Base-by-base conservation (phyloP, 2,113 vertebrate genomes). In the Rallus limicola region DNA sequence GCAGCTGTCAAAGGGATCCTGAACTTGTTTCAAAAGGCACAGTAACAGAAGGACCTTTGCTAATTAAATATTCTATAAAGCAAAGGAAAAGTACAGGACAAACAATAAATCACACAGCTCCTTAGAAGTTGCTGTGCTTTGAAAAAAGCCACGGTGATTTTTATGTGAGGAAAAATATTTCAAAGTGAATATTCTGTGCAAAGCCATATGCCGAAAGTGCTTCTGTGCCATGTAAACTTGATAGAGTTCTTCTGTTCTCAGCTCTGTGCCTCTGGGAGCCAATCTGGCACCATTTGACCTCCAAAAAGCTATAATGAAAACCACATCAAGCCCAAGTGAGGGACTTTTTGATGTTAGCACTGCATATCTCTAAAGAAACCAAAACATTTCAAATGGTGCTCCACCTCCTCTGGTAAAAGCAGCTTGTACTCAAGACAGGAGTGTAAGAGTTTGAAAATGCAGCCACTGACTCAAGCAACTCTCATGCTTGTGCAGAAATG, bases 11-110 rank as follows among this genome's bases (percentile, higher is more conserved):
- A 55, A 92, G 52, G 76, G 80, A 96, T 93, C 65, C 93, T 84
- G 67, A 94, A 76, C 71, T 91, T 76, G 36, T 77, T 93, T 93
- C 88, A 94, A 88, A 97, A 95, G 83, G 44, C 11, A 4, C 52
- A 88, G 82, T 78, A 89, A 94, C 79, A 92, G 76, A 77, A 92
- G 70, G 84, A 80, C 67, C 64, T 93, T 71, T 59, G 63, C 92
- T 97, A 96, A 96, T 94, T 90, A 97, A 95, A 95, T 88, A 76
- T 90, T 97, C 68, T 82, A 52, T 84, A 92, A 92, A 91, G 94
- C 72, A 94, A 79, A 91, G 84, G 79, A 88, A 87, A 81, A 28
- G 31, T 65, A 91, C 13, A 72, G 92, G 92, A 92, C 71, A 93
- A 92, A 95, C 60, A 82, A 96, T 96, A 96, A 96, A 96, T 95